These are phyloP conservation scores for Mylabris phalerata DNA, from an alignment of 1,140 invertebrate genomes.

Conservation along the genomic window DNA sequence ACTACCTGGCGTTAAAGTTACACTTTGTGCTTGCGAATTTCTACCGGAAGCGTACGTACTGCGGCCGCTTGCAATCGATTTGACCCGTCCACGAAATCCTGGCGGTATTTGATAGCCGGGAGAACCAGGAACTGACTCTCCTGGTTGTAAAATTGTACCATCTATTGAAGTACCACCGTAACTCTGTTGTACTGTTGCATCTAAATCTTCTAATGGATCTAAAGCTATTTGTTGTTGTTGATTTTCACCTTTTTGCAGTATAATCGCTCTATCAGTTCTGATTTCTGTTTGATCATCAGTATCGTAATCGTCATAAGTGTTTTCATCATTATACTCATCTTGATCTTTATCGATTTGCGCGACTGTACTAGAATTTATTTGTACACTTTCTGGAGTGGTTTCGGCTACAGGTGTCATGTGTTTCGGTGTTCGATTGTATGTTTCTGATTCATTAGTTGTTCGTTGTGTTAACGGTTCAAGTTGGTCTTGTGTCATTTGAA, in stretches of 20 bases:
- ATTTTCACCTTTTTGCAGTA: slow-evolving; percentile 25
- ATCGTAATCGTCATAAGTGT: slow-evolving; percentile 45
- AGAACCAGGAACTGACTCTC: slow-evolving; percentile 53
- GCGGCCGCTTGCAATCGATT: slow-evolving; percentile 51
- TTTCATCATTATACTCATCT: slow-evolving; percentile 28
- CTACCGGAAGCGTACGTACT: slow-evolving; percentile 51
- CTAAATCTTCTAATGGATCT: slow-evolving; percentile 46
- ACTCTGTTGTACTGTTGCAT: slow-evolving; percentile 47
- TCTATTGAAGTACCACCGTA: slow-evolving; percentile 40
- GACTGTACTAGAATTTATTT: neutral
- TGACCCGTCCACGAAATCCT: slow-evolving; percentile 60
- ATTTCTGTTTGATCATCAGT: slow-evolving; percentile 38
- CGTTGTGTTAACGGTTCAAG: too few relatives aligned
- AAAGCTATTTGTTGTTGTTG: slow-evolving; percentile 48
- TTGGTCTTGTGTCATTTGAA: neutral
- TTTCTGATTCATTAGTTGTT: neutral
- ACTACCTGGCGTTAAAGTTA: slow-evolving; percentile 49
- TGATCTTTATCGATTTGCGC: slow-evolving; percentile 7
- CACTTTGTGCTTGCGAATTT: slow-evolving; percentile 59
- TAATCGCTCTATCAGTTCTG: slow-evolving; percentile 17
- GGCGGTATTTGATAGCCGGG: slow-evolving; percentile 57
- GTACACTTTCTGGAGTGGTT: neutral
- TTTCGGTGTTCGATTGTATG: neutral
- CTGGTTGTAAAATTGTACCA: slow-evolving; percentile 53
- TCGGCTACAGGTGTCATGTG: neutral